Percentiles rank a stretch among this genome's conserved stretches.
These are phyloP conservation scores for Protomyctophum bolini DNA, from an alignment of 2,113 vertebrate genomes.

Conservation along the genomic window DNA sequence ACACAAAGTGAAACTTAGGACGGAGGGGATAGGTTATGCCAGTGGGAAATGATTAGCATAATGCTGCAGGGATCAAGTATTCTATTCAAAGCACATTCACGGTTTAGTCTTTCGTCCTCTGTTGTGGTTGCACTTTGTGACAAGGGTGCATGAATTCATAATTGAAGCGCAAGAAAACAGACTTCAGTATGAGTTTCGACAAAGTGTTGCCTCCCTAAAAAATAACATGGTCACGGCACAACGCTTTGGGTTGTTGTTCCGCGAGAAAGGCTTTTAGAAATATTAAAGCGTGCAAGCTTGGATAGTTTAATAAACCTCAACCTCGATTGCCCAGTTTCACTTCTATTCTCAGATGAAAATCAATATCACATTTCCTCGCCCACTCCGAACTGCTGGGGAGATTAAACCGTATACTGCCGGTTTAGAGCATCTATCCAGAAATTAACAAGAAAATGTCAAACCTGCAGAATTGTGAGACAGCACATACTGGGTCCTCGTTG, in stretches of 20 bases:
- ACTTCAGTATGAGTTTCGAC: conserved; percentile 31
- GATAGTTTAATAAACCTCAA: conserved; percentile 19
- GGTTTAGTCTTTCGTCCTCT: conserved; percentile 6
- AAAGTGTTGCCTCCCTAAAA: conserved; percentile 21
- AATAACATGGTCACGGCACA: conserved; percentile 16
- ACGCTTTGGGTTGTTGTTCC: conserved; percentile 32
- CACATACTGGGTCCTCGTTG: neutral
- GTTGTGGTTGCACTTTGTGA: conserved; percentile 25
- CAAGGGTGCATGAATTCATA: conserved; percentile 39
- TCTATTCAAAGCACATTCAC: neutral
- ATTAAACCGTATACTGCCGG: conserved; percentile 38
- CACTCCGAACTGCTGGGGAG: conserved; percentile 42
- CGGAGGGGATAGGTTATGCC: conserved; percentile 39
- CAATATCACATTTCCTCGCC: conserved; percentile 49
- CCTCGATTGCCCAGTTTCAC: conserved; percentile 9
- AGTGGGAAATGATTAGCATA: conserved; percentile 63
- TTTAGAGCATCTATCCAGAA: conserved; percentile 14
- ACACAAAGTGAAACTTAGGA: neutral
- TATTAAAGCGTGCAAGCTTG: conserved; percentile 4
- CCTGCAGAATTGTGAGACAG: neutral
- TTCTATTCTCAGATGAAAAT: conserved; percentile 37
- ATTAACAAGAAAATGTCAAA: conserved; percentile 25
- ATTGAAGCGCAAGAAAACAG: conserved; percentile 27
- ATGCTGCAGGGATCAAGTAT: conserved; percentile 38
- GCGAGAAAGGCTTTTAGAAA: conserved; percentile 24